Base-by-base conservation (phyloP, 2,113 vertebrate species). In the Lepisosteus oculatus region DNA sequence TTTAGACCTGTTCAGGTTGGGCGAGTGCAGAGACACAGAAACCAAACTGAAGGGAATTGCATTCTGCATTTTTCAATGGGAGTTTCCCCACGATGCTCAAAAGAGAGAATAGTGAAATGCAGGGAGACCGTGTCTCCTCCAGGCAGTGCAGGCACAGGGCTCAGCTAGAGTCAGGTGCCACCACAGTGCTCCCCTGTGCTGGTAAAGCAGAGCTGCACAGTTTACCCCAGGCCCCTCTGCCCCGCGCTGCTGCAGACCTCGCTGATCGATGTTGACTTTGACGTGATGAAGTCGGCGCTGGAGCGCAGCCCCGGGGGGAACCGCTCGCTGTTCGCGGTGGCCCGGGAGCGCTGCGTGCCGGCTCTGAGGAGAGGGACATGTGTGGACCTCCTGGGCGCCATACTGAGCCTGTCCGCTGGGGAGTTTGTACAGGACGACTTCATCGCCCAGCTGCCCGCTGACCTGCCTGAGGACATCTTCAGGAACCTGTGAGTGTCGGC, bases 301-400 rank as follows among this genome's bases (percentile, higher is more conserved):
- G 80, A 92, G 69, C 87, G 86, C 75, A 89, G 82, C 55, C 90
- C 92, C 0, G 89, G 90, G 5, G 86, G 92, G 73, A 93, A 90
- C 77, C 90, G 92, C 55, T 93, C 89, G 43, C 80, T 94, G 72
- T 88, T 94, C 67, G 72, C 88, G 6, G 0, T 88, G 57, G 90
- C 88, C 0, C 74, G 92, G 73, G 84, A 93, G 77, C 85, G 81
- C 65, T 94, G 93, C 62, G 89, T 93, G 76, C 76, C 77, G 66
- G 56, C 70, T 44, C n/a, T 93, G 77, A 85, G 43, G 13, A 64
- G 90, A 14, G 75, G 87, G 72, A 86, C 90, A 55, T 94, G 93
- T 42, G 89, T 93, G 80, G 79, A 90, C 77, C 78, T 93, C 69
- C 76, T 94, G 61, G 82, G 86, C 29, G 83, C 74, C 54, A 0